Evolutionary conservation across 2,888 invertebrate genomes (phyloP).

Genomic region (Dryocosmus kuriphilus): DNA sequence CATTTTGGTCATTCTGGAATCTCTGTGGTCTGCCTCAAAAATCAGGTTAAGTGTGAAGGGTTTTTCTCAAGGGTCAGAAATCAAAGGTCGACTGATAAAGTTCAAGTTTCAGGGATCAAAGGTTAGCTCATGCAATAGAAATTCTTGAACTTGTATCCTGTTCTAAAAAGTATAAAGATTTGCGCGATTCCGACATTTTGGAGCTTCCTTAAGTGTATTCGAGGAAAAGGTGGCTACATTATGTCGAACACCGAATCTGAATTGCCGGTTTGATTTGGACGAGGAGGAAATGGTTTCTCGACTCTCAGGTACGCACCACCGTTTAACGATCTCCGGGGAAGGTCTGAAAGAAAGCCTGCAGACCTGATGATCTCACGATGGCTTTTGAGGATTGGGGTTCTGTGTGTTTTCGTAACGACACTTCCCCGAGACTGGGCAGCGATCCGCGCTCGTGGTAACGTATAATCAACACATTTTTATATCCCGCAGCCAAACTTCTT

Average conservation of each 20-base stretch:
- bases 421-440: slow-evolving; percentile 52
- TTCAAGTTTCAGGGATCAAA: too few species aligned
- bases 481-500: slow-evolving; percentile 74
- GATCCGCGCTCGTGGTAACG: slow-evolving; percentile 65
- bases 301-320: slow-evolving; percentile 60
- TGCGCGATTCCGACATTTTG: slow-evolving; percentile 23
- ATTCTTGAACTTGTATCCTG: too few species aligned
- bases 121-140: too few species aligned
- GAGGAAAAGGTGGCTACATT: slow-evolving; percentile 43
- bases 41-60: too few species aligned
- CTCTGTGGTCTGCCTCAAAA: too few species aligned
- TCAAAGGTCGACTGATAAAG: too few species aligned
- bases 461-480: slow-evolving; percentile 78
- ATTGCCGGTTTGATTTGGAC: slow-evolving; percentile 52
- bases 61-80: too few species aligned
- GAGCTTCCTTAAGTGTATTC: slow-evolving; percentile 46
- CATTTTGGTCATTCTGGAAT: too few species aligned
- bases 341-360: slow-evolving; percentile 46
- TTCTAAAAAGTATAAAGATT: too few species aligned
- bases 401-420: slow-evolving; percentile 74
- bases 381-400: slow-evolving; percentile 49
- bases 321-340: slow-evolving; percentile 67
- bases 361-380: slow-evolving; percentile 37
- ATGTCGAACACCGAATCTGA: slow-evolving; percentile 49
- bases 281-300: slow-evolving; percentile 49